Evolutionary conservation across 2,113 vertebrate species (phyloP).

Genomic region (Pseudopipra pipra): DNA sequence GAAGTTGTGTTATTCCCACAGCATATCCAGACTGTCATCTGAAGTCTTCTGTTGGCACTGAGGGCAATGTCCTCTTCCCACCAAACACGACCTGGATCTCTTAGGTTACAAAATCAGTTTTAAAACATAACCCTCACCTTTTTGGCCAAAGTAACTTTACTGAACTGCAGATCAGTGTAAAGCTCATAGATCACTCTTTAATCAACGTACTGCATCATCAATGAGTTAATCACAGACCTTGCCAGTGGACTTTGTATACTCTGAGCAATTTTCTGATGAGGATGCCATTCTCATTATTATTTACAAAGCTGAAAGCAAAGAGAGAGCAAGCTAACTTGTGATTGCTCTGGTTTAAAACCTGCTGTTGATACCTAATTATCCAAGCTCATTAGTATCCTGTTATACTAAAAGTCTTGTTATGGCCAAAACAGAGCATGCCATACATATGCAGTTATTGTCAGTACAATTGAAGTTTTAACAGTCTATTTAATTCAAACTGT

Average conservation of each 20-base stretch:
- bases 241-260: not conserved
- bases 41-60: not conserved
- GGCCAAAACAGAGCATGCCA: not conserved
- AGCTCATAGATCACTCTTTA: not conserved
- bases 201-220: not conserved
- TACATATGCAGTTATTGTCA: not conserved
- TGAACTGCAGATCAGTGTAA: fast-evolving
- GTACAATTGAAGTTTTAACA: not conserved
- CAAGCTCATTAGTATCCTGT: not conserved
- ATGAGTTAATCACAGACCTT: not conserved
- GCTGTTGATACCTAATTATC: not conserved
- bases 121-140: not conserved
- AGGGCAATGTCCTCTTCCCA: not conserved
- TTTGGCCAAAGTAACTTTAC: not conserved
- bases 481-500: not conserved
- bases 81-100: not conserved
- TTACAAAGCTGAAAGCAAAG: not conserved
- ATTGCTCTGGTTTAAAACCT: not conserved
- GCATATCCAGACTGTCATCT: not conserved
- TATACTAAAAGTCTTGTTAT: not conserved
- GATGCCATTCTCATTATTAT: not conserved
- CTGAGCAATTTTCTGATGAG: not conserved
- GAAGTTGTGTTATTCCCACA: not conserved
- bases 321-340: not conserved
- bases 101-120: not conserved